Evolutionary conservation across 2,888 invertebrate genomes (phyloP).

Genomic region (Seira musarum): DNA sequence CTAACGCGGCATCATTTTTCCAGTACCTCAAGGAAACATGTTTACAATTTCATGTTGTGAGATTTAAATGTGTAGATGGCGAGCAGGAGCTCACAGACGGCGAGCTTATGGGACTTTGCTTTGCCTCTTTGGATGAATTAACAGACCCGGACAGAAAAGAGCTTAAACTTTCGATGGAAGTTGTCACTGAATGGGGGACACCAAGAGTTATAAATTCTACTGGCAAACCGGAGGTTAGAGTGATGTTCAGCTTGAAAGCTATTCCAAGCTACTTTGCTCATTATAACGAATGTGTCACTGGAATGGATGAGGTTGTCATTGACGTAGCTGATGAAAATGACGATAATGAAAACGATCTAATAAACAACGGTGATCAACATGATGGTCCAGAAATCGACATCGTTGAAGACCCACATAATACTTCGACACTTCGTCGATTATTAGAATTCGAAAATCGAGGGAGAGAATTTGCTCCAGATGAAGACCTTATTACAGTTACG

Average conservation of each 20-base stretch:
- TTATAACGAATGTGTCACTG: too few relatives aligned
- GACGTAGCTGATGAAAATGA: too few relatives aligned
- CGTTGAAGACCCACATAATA: background rate
- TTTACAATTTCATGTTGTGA: conserved; percentile 55
- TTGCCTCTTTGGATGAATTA: conserved; percentile 50
- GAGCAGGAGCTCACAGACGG: conserved; percentile 39
- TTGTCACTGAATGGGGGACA: conserved; percentile 57
- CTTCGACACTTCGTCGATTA: background rate
- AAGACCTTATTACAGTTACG: background rate
- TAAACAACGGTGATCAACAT: background rate
- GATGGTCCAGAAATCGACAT: background rate
- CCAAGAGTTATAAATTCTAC: conserved; percentile 9
- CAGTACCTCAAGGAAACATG: conserved; percentile 51
- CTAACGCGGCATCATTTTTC: conserved; percentile 54
- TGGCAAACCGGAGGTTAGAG: conserved; percentile 61
- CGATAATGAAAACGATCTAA: too few relatives aligned
- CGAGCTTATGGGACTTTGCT: conserved; percentile 60
- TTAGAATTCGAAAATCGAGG: background rate
- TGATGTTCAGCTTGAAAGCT: conserved; percentile 52
- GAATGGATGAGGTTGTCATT: too few relatives aligned
- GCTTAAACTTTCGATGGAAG: conserved; percentile 42
- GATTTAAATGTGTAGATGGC: too few relatives aligned
- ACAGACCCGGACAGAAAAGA: conserved; percentile 45
- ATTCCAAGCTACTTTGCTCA: conserved; percentile 52
- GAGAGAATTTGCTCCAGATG: conserved; percentile 23